A percentile compares a stretch with the other conserved stretches of the same genome.
phyloP scores from a whole-genome alignment of 1,140 invertebrate genomes.

The Ladona fulva region DNA sequence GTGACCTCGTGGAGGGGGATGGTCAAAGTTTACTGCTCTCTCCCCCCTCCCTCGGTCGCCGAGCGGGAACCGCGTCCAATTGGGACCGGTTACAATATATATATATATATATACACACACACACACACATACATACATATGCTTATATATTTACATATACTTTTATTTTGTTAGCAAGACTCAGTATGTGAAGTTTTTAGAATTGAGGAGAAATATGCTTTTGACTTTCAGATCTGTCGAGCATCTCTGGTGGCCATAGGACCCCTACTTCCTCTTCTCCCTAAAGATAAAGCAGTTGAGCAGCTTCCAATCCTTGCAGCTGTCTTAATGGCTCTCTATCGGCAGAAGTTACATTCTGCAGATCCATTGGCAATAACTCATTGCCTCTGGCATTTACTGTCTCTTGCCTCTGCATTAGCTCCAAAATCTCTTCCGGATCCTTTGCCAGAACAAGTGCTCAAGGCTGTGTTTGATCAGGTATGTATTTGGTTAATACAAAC shows the following conservation, averaged over 20 bases:
- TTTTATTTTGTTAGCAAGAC: too few relatives aligned
- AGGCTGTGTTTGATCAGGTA: not conserved
- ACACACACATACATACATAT: too few relatives aligned
- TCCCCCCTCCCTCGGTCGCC: too few relatives aligned
- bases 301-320: not conserved
- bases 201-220: too few relatives aligned
- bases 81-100: too few relatives aligned
- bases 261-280: constrained; percentile 66
- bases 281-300: constrained; percentile 44
- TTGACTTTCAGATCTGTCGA: constrained; percentile 36
- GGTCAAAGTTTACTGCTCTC: too few relatives aligned
- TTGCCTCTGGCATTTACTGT: not conserved
- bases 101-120: too few relatives aligned
- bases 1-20: too few relatives aligned
- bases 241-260: constrained; percentile 64
- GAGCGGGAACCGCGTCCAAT: too few relatives aligned
- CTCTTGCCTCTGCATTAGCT: not conserved
- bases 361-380: not conserved
- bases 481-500: too few relatives aligned
- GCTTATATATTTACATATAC: too few relatives aligned
- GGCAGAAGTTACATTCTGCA: not conserved
- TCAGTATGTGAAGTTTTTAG: too few relatives aligned
- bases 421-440: not conserved
- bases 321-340: not conserved
- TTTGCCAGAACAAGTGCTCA: not conserved